Percentiles rank a stretch among this genome's conserved stretches.
phyloP scores from a whole-genome alignment of 2,797 vertebrate species.

The Pangasius mekongensis region DNA sequence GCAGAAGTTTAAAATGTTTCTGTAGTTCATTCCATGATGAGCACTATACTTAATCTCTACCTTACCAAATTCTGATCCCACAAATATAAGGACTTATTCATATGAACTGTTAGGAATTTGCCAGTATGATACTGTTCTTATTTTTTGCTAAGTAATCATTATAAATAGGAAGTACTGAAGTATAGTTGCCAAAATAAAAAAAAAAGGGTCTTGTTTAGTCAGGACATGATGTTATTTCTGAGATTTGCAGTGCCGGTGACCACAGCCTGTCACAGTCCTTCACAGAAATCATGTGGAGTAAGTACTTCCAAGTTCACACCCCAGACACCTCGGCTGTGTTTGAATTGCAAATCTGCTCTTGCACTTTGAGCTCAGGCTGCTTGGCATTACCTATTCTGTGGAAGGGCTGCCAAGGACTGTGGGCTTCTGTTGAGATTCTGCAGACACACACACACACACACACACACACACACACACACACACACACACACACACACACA shows the following conservation, averaged over 20 bases:
- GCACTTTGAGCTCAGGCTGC: constrained; percentile 69
- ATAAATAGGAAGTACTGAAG: background rate
- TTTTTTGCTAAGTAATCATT: background rate
- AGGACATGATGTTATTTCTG: constrained; percentile 34
- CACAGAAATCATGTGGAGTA: constrained; percentile 66
- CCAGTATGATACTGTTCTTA: background rate
- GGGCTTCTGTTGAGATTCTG: constrained; percentile 69
- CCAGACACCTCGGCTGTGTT: constrained; percentile 73
- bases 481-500: constrained; percentile 13
- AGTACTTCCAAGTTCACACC: constrained; percentile 70
- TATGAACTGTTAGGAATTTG: background rate
- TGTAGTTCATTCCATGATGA: background rate
- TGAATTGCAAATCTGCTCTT: constrained; percentile 81
- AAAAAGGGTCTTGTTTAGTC: constrained; percentile 28
- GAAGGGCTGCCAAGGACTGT: constrained; percentile 77
- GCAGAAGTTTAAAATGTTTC: background rate
- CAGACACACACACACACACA: constrained; percentile 5
- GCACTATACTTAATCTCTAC: background rate
- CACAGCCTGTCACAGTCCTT: constrained; percentile 63
- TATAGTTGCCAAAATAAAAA: background rate
- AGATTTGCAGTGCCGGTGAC: constrained; percentile 50
- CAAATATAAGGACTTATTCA: too few species aligned
- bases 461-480: constrained; percentile 33
- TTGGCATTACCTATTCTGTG: constrained; percentile 80
- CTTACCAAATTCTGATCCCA: background rate